A percentile compares a stretch with the other conserved stretches of the same genome.
phyloP scores from a whole-genome alignment of 2,113 vertebrate genomes.

The Mohoua ochrocephala region DNA sequence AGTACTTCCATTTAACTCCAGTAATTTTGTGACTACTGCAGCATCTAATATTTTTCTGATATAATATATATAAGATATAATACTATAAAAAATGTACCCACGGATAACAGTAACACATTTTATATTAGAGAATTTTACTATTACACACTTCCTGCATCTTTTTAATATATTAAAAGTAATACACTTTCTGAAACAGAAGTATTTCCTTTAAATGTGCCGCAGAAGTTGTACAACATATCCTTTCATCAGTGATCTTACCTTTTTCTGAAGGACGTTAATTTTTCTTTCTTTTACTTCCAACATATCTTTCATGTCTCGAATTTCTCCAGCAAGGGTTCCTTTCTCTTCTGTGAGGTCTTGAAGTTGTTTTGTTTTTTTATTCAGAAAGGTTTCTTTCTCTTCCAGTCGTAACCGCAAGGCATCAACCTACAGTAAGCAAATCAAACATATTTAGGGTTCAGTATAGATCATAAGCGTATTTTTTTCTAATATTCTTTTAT shows the following conservation, averaged over 20 bases:
- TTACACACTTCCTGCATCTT: neutral
- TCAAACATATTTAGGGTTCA: neutral
- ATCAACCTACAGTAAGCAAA: slow-evolving; percentile 83
- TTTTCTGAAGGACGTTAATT: slow-evolving; percentile 98
- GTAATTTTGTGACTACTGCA: neutral
- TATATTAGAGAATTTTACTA: neutral
- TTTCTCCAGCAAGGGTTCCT: slow-evolving; percentile 93
- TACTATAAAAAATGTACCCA: neutral
- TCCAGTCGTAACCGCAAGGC: slow-evolving; percentile 92
- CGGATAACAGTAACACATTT: neutral
- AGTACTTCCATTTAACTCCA: neutral
- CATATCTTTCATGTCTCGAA: slow-evolving; percentile 99
- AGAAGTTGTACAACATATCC: neutral
- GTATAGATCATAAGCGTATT: neutral
- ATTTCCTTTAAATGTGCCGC: neutral
- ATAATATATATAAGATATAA: neutral
- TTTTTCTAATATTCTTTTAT: neutral
- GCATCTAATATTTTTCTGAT: neutral
- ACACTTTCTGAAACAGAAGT: neutral
- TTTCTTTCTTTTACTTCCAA: slow-evolving; percentile 98
- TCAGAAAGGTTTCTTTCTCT: slow-evolving; percentile 97
- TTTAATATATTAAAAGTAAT: neutral
- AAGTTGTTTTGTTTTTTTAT: slow-evolving; percentile 98
- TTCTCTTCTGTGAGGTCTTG: slow-evolving; percentile 99
- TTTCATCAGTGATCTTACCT: slow-evolving; percentile 72